These are phyloP conservation scores for Neosilurus mollespiculum DNA, from an alignment of 2,797 vertebrate genomes.

Conservation along the genomic window DNA sequence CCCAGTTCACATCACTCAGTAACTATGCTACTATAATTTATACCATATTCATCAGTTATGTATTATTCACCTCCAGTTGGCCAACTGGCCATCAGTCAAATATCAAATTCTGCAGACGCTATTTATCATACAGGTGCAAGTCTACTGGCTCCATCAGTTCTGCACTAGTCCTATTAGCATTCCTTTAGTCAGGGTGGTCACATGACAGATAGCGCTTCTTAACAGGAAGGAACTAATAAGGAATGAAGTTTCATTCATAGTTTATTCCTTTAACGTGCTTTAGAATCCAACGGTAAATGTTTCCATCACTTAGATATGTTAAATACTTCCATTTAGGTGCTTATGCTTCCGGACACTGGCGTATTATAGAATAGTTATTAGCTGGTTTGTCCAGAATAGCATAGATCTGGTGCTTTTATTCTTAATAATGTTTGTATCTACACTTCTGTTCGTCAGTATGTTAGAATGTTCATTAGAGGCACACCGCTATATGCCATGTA, in stretches of 20 bases:
- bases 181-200: conserved; percentile 36
- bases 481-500: background rate
- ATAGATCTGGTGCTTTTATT: background rate
- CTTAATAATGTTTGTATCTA: no score
- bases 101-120: conserved; percentile 16
- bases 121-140: conserved; percentile 54
- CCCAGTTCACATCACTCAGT: background rate
- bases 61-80: conserved; percentile 25
- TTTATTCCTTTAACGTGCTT: background rate
- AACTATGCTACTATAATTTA: background rate
- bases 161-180: conserved; percentile 31
- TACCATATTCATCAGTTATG: conserved; percentile 32
- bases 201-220: conserved; percentile 34
- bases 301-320: background rate
- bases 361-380: background rate
- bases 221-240: background rate
- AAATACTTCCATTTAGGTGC: background rate
- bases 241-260: background rate
- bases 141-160: background rate
- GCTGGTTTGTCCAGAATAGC: background rate
- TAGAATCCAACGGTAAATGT: background rate
- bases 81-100: conserved; percentile 23
- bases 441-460: no score
- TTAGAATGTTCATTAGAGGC: background rate
- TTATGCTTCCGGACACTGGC: background rate